Conservation (phyloP, 2,888 invertebrate genomes). For the Aspidiotus destructor region DNA sequence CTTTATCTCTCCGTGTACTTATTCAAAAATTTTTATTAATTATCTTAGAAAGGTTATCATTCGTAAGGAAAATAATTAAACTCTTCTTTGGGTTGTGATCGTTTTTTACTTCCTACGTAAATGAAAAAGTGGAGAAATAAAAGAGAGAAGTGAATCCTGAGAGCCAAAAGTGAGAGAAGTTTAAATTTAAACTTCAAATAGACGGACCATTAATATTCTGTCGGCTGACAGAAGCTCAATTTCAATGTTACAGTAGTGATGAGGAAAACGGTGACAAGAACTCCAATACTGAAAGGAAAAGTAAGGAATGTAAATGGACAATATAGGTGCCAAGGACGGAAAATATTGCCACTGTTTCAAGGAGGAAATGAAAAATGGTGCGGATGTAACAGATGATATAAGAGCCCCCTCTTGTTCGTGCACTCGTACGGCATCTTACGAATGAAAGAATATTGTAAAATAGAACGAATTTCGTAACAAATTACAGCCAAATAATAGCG, state of each 20-base stretch:
- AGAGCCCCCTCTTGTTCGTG: conserved; percentile 13
- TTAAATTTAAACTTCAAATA: conserved; percentile 26
- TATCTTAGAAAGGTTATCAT: no score
- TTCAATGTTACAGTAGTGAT: conserved; percentile 3
- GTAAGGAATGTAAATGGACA: conserved; percentile 27
- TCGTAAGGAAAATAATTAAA: no score
- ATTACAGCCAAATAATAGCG: conserved; percentile 27
- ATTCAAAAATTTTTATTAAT: no score
- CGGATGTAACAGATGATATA: conserved; percentile 27
- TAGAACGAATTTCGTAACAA: conserved; percentile 27
- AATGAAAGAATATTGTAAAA: conserved; percentile 12
- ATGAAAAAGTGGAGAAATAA: no score
- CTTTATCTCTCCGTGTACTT: no score
- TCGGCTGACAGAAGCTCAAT: conserved; percentile 26
- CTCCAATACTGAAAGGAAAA: background rate
- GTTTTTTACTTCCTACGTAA: no score
- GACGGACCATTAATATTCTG: conserved; percentile 24
- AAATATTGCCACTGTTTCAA: conserved; percentile 26
- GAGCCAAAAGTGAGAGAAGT: conserved; percentile 2
- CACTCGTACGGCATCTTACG: conserved; percentile 7
- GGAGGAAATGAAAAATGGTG: conserved; percentile 23
- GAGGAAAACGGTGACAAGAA: background rate
- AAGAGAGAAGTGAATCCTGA: no score
- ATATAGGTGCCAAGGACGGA: conserved; percentile 10
- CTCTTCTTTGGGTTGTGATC: no score